These are phyloP conservation scores for Apis dorsata DNA, from an alignment of 1,140 invertebrate genomes.

Conservation along the genomic window DNA sequence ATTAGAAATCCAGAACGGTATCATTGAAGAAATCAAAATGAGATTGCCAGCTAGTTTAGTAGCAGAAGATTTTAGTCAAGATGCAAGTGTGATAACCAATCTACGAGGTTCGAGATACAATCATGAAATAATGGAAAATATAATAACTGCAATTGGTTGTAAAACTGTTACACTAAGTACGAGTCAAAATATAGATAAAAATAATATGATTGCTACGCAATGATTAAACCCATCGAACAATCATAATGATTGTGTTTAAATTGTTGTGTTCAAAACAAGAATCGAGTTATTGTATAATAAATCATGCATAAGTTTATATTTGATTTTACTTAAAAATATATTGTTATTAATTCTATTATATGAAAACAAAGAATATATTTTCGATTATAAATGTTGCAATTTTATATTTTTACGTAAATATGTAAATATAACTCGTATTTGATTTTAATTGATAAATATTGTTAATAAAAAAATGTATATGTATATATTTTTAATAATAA, in stretches of 20 bases:
- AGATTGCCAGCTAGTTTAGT: conserved; percentile 69
- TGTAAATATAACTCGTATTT: neutral
- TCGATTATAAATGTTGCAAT: neutral
- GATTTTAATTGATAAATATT: conserved; percentile 26
- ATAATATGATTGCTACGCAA: conserved; percentile 70
- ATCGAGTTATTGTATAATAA: neutral
- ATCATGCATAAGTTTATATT: neutral
- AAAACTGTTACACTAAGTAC: conserved; percentile 66
- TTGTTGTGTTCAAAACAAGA: conserved; percentile 40
- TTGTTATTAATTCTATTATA: neutral
- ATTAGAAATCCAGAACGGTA: conserved; percentile 72
- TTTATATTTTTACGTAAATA: conserved; percentile 22
- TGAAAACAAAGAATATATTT: neutral
- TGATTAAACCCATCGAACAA: conserved; percentile 49
- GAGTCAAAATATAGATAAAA: conserved; percentile 65
- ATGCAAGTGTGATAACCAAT: conserved; percentile 76
- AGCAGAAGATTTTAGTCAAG: conserved; percentile 56
- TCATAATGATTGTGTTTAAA: conserved; percentile 33
- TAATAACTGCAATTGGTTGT: conserved; percentile 73
- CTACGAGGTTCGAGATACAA: conserved; percentile 72
- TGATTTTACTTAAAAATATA: neutral
- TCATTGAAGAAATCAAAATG: conserved; percentile 75
- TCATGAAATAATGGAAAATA: conserved; percentile 71
- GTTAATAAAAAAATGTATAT: neutral
- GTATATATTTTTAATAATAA: neutral